Evolutionary conservation across 2,888 invertebrate genomes (phyloP).

Genomic region (Strigamia transsilvanica): DNA sequence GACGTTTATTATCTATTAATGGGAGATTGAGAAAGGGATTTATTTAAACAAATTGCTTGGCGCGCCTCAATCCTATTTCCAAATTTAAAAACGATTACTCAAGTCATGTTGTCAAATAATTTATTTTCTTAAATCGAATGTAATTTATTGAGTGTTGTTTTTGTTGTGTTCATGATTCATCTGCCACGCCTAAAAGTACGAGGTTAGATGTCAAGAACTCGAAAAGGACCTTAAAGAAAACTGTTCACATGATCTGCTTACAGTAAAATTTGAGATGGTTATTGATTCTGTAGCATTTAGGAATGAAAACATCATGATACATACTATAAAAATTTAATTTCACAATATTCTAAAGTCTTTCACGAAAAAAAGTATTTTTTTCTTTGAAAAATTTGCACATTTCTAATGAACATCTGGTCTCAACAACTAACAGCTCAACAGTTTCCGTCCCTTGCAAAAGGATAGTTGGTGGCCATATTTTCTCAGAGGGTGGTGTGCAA

Average conservation of each 20-base stretch:
- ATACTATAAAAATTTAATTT: not conserved
- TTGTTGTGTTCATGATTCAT: not conserved
- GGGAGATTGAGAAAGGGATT: not conserved
- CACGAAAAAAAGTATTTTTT: not conserved
- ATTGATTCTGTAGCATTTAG: not conserved
- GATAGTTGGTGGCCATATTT: constrained; percentile 27
- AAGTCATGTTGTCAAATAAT: no score
- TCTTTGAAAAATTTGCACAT: not conserved
- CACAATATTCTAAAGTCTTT: not conserved
- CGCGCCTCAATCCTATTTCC: not conserved
- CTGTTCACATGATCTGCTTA: not conserved
- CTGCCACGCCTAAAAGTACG: not conserved
- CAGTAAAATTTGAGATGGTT: not conserved
- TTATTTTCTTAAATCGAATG: no score
- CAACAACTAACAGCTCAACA: not conserved
- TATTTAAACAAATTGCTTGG: not conserved
- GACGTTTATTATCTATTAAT: constrained; percentile 11
- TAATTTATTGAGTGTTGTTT: not conserved
- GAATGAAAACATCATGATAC: not conserved
- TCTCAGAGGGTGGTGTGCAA: constrained; percentile 41
- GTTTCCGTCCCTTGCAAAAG: not conserved
- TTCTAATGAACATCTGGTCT: not conserved
- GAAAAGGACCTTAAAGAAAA: not conserved
- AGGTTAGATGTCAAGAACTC: not conserved
- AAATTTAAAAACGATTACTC: no score